Conservation (phyloP, 92 coral and sea anemone species). For the Anthopleura xanthogrammica region DNA sequence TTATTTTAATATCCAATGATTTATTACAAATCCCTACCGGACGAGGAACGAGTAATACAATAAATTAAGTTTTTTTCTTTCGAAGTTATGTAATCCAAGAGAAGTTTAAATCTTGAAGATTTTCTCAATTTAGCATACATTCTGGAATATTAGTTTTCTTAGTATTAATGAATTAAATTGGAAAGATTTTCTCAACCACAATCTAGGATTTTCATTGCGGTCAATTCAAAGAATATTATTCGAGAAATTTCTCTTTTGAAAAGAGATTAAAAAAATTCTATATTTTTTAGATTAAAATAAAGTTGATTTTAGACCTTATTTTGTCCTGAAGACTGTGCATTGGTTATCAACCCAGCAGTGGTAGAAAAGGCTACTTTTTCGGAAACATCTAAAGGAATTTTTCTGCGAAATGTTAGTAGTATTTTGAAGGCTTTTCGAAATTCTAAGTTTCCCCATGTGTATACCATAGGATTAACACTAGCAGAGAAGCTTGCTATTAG, state of each 20-base stretch:
- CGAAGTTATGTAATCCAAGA: too few relatives aligned
- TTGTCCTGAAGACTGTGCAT: conserved; percentile 25
- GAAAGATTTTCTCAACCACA: too few relatives aligned
- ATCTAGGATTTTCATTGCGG: too few relatives aligned
- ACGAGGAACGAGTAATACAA: too few relatives aligned
- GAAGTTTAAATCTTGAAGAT: too few relatives aligned
- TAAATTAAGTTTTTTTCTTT: too few relatives aligned
- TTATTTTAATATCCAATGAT: neutral
- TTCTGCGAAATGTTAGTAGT: conserved; percentile 18
- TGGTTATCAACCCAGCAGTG: conserved; percentile 32
- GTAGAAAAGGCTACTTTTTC: conserved; percentile 33
- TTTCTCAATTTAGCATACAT: too few relatives aligned
- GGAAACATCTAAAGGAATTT: conserved; percentile 20
- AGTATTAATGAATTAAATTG: too few relatives aligned
- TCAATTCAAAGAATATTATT: neutral
- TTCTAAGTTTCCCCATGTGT: conserved; percentile 57
- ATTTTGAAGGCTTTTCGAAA: conserved; percentile 58
- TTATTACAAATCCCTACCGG: neutral
- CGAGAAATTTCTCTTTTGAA: neutral
- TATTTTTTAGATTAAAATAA: neutral
- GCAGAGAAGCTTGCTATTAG: conserved; percentile 44
- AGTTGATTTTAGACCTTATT: conserved; percentile 14
- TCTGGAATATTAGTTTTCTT: too few relatives aligned
- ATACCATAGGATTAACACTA: conserved; percentile 54
- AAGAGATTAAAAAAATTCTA: neutral